A percentile compares a stretch with the other conserved stretches of the same genome.
Conservation (phyloP, 2,888 invertebrate species). For the Dasysyrphus albostriatus region DNA sequence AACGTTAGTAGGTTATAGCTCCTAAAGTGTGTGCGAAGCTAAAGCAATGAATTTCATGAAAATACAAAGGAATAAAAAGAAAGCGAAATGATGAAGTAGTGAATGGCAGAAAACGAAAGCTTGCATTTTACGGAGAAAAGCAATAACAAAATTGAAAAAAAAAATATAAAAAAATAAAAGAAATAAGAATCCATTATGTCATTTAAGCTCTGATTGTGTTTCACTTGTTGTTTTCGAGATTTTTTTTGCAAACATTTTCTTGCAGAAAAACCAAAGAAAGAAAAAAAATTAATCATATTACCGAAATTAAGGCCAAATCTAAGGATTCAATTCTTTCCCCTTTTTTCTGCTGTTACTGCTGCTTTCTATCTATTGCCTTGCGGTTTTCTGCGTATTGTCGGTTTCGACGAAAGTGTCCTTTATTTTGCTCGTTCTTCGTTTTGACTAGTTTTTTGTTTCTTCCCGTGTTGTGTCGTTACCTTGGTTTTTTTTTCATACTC, state of each 20-base stretch:
- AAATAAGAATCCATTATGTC: constrained; percentile 62
- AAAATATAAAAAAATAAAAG: too few relatives aligned
- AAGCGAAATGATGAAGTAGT: constrained; percentile 55
- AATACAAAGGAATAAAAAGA: constrained; percentile 45
- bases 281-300: constrained; percentile 23
- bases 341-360: constrained; percentile 39
- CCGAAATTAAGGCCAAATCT: constrained; percentile 22
- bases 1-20: constrained; percentile 45
- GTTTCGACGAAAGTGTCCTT: constrained; percentile 44
- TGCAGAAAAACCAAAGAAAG: background rate
- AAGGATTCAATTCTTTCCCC: constrained; percentile 17
- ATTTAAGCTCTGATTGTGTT: constrained; percentile 62
- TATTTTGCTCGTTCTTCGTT: constrained; percentile 29
- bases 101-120: constrained; percentile 62
- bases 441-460: constrained; percentile 34
- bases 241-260: constrained; percentile 23
- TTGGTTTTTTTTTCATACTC: constrained; percentile 16
- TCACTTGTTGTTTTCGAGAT: constrained; percentile 60
- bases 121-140: constrained; percentile 35
- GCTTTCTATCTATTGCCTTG: constrained; percentile 38
- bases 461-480: constrained; percentile 1
- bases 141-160: background rate
- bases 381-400: constrained; percentile 37
- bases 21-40: constrained; percentile 36
- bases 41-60: constrained; percentile 49